A percentile compares a stretch with the other conserved stretches of the same genome.
Conservation (phyloP, 2,888 invertebrate genomes). For the Carcina quercana region DNA sequence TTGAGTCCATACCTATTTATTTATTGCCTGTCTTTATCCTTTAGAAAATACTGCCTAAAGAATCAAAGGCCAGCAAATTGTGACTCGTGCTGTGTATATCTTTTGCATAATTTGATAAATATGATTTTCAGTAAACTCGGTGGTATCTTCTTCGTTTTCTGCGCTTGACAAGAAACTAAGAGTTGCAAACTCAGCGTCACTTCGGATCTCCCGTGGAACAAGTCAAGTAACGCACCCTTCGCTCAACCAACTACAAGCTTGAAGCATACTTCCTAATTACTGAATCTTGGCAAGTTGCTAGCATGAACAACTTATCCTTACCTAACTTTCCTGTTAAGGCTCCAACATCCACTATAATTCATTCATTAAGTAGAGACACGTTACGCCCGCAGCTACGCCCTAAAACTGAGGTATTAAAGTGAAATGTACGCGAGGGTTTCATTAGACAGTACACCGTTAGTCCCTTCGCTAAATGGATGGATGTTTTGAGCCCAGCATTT, state of each 20-base stretch:
- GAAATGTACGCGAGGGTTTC: slow-evolving; percentile 23
- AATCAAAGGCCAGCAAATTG: too few relatives aligned
- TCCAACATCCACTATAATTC: slow-evolving; percentile 18
- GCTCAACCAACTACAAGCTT: background rate
- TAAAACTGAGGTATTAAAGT: slow-evolving; percentile 28
- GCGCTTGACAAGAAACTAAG: too few relatives aligned
- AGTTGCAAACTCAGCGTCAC: too few relatives aligned
- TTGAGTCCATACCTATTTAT: too few relatives aligned
- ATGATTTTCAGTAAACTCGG: too few relatives aligned
- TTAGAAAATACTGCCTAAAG: too few relatives aligned
- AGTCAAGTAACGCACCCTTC: background rate
- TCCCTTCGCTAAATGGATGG: slow-evolving; percentile 25
- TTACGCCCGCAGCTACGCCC: slow-evolving; percentile 19
- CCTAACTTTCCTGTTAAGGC: slow-evolving; percentile 7
- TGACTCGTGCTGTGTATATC: too few relatives aligned
- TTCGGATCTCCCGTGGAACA: too few relatives aligned
- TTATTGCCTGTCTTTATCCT: too few relatives aligned
- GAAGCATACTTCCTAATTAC: slow-evolving; percentile 4
- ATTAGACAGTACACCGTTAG: slow-evolving; percentile 23
- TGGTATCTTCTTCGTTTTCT: too few relatives aligned
- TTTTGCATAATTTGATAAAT: too few relatives aligned
- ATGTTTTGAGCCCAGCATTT: slow-evolving; percentile 24
- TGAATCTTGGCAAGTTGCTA: slow-evolving; percentile 3
- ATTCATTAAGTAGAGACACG: slow-evolving; percentile 27
- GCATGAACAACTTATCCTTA: slow-evolving; percentile 7